These are phyloP conservation scores for Lacanobia wlatinum DNA, from an alignment of 2,888 invertebrate species.

Conservation along the genomic window DNA sequence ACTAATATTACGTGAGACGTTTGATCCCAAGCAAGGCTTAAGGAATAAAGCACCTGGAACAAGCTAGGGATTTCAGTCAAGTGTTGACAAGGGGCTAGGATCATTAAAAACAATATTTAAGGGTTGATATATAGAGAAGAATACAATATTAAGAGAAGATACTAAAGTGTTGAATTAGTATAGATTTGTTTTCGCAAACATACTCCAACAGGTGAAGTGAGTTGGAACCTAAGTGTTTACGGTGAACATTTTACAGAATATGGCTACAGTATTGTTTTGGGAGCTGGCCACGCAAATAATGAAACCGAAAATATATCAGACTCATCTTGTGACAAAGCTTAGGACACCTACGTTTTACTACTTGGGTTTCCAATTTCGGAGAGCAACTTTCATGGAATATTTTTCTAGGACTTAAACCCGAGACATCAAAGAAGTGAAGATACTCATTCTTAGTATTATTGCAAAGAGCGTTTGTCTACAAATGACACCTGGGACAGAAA, in stretches of 20 bases:
- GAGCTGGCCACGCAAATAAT: slow-evolving; percentile 4
- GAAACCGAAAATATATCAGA: slow-evolving; percentile 9
- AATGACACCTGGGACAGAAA: slow-evolving; percentile 38
- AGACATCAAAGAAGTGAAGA: slow-evolving; percentile 39
- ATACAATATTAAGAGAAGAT: too few relatives aligned
- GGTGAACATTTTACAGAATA: background rate
- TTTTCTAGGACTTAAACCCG: slow-evolving; percentile 16
- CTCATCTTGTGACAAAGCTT: slow-evolving; percentile 10
- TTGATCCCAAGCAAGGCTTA: background rate
- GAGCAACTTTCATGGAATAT: slow-evolving; percentile 35
- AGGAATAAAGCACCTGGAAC: background rate
- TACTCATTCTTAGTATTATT: slow-evolving; percentile 34
- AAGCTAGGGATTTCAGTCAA: too few relatives aligned
- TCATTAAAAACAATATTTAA: too few relatives aligned
- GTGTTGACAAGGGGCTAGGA: too few relatives aligned
- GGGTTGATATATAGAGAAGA: too few relatives aligned
- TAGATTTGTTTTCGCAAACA: too few relatives aligned
- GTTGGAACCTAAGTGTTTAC: background rate
- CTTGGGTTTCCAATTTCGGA: slow-evolving; percentile 35
- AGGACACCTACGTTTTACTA: slow-evolving; percentile 19
- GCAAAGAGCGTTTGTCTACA: slow-evolving; percentile 45
- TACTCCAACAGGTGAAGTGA: too few relatives aligned
- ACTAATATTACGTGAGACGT: background rate
- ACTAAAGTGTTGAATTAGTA: too few relatives aligned
- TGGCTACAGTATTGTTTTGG: background rate